Base-by-base conservation (phyloP, 2,888 invertebrate species). In the Bellardia pandia region DNA sequence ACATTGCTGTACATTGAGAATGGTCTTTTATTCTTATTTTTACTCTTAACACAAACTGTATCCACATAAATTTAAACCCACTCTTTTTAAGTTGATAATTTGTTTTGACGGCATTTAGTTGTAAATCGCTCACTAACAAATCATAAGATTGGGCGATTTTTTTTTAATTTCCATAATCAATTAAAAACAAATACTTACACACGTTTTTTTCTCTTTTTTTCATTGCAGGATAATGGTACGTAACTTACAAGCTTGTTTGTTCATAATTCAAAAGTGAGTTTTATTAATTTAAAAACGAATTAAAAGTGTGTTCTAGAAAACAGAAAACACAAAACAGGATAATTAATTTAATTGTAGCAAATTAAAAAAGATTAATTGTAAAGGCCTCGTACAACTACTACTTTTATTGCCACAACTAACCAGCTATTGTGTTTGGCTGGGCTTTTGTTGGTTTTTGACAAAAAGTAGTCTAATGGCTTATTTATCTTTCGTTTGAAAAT, bases 401-500 rank as follows among this genome's bases (percentile, higher is more conserved):
- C 6, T 58, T 56, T 56, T 23, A 1, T 58, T 37, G 37, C 37
- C 37, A 30, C 3, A 51, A 3, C 51, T 51, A 14, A 14, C 3
- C 45, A 7, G 11, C 13, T 45, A 45, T 45, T 66, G 6, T 71
- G 37, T 64, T 66, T 81, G 48, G 48, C 60, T 68, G n/a, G 75
- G 53, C 64, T 53, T 62, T 62, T 60, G 33, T 42, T 75, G 53
- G 40, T 53, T 86, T 79, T 84, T 66, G 76, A 74, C 80, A 69
- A 80, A 80, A 84, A 75, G 48, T 78, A 78, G 77, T 87, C 62
- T 87, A 87, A 85, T 87, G 79, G 86, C 81, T 81, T 77, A 66
- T 74, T 87, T 87, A 87, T 87, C 86, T 87, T 58, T 40, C 60
- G 62, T 60, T 69, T 45, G 48, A 58, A 84, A 85, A 87, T 87